Evolutionary conservation across 2,888 invertebrate species (phyloP), one percentile per base, ranked within the genome.

Genomic region (Andrena bucephala): DNA sequence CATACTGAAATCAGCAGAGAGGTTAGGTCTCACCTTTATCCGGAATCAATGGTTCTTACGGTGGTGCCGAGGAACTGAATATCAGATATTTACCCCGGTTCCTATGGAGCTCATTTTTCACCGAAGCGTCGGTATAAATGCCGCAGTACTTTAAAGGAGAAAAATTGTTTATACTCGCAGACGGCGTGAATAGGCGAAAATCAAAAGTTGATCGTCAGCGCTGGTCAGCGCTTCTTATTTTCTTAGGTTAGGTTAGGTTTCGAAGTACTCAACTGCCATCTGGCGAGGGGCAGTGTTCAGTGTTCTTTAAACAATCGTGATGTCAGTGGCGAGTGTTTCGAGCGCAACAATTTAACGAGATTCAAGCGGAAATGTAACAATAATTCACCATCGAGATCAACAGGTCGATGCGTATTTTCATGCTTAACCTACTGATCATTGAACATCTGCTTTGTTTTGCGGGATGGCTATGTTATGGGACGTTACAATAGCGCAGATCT

Each of bases 61-160:
- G 60, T 4, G 63, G 54, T 66, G 48, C 8, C 54, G 57, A 31
- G 24, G 6, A 10, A 69, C 36, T 77, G 76, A 54, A 13, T n/a
- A 54, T 67, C 0, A 52, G 60, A 67, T 93, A 96, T 97, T 96
- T 96, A 98, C 98, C 89, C 98, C 98, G 85, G 98, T 98, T 89
- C 98, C 98, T 93, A 99, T 98, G 33, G 98, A 98, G 96, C 98
- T 98, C 98, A 98, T 98, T 89, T 93, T 95, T 88, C 69, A 33
- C n/a, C 27, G 16, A 48, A 16, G 1, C 13, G 50, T 36, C 10
- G n/a, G 7, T 72, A 73, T 36, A 65, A 84, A 75, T 78, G 81
- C 16, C 42, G 16, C 20, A 60, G 10, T 52, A 82, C 10, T 68
- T 52, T 2, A 16, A 48, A 10, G 20, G 10, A 54, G 57, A 83